Evolutionary conservation across 1,140 invertebrate species (phyloP), one percentile per base, ranked within the genome.

Genomic region (Bacillus rossius): DNA sequence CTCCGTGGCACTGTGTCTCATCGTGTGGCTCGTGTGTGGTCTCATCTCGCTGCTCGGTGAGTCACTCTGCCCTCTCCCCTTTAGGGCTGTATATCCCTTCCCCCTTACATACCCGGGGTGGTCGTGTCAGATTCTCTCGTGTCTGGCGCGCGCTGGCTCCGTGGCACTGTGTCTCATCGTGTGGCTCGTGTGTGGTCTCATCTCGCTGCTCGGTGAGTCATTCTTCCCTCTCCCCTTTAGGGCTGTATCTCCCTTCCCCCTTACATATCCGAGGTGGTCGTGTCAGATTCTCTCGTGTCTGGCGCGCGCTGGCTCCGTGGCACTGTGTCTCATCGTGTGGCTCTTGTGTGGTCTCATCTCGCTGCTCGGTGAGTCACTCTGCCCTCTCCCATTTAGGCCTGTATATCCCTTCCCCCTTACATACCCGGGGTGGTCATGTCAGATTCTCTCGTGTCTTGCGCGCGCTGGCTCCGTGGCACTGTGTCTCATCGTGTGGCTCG

Each of bases 11-110:
- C 75, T 92, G 60, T 89, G 90, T 63, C 74, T 96, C 1, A 75
- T 94, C 13, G 79, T 95, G 25, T 96, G 93, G 92, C 77, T 81
- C 4, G 70, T 84, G 2, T 92, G 91, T 67, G 93, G 93, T 55
- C 60, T 89, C 2, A 81, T 94, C 55, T 92, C 91, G 1, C 78
- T 94, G 66, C 75, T 94, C 61, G 89, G 88, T 87, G 79, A 74
- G 67, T 76, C n/a, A n/a, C n/a, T n/a, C n/a, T n/a, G n/a, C n/a
- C n/a, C n/a, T n/a, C n/a, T n/a, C n/a, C n/a, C n/a, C n/a, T n/a
- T n/a, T n/a, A n/a, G n/a, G n/a, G n/a, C n/a, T n/a, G n/a, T n/a
- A n/a, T n/a, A n/a, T n/a, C n/a, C n/a, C n/a, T n/a, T n/a, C n/a
- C n/a, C n/a, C n/a, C n/a, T n/a, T n/a, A n/a, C n/a, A n/a, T n/a